These are phyloP conservation scores for Hemistola chrysoprasaria DNA, from an alignment of 2,888 invertebrate species.

Conservation along the genomic window DNA sequence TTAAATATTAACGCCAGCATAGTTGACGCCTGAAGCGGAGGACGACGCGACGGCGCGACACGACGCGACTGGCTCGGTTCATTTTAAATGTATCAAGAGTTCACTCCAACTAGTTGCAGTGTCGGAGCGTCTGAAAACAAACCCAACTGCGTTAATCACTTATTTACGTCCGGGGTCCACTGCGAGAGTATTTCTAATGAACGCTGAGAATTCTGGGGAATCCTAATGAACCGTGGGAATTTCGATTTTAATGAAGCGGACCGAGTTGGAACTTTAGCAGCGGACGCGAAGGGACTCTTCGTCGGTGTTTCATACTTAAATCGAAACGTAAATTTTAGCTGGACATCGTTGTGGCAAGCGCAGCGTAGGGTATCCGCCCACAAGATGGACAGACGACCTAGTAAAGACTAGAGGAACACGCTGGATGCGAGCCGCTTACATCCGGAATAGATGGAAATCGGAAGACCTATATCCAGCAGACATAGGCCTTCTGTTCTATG, in stretches of 20 bases:
- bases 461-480: no score
- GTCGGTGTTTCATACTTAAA: slow-evolving; percentile 49
- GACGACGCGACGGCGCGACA: slow-evolving; percentile 22
- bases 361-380: no score
- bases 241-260: slow-evolving; percentile 72
- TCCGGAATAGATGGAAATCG: no score
- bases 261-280: slow-evolving; percentile 46
- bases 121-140: slow-evolving; percentile 70
- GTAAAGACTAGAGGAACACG: no score
- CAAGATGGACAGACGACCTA: no score
- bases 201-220: slow-evolving; percentile 70
- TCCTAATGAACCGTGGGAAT: slow-evolving; percentile 80
- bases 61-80: slow-evolving; percentile 43
- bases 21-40: slow-evolving; percentile 25
- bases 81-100: slow-evolving; percentile 76
- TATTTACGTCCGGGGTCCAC: slow-evolving; percentile 75
- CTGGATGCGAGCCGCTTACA: no score
- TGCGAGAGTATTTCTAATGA: slow-evolving; percentile 75
- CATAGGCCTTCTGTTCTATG: no score
- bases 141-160: slow-evolving; percentile 80
- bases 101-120: slow-evolving; percentile 59
- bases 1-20: slow-evolving; percentile 54
- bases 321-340: slow-evolving; percentile 55
- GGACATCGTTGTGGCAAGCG: slow-evolving; percentile 64
- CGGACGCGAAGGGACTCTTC: slow-evolving; percentile 44